These are phyloP conservation scores for Epinotia brunnichana DNA, from an alignment of 2,888 invertebrate genomes.

Conservation along the genomic window DNA sequence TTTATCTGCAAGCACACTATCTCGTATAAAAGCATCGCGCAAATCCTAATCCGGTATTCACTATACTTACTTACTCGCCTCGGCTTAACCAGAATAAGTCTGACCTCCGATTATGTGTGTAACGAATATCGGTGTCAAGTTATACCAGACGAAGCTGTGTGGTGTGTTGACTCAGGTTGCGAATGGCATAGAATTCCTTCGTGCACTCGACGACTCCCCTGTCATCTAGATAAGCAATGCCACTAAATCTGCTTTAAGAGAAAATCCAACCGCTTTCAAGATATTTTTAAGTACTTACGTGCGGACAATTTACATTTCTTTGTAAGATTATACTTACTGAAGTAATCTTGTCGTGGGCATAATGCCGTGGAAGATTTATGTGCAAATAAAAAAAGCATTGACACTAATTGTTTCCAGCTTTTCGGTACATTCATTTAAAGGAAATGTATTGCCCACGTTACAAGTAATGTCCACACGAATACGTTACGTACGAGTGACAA, in stretches of 20 bases:
- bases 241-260: conserved; percentile 34
- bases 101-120: no score
- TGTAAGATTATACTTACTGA: conserved; percentile 4
- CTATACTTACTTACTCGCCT: background rate
- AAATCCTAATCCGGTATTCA: background rate
- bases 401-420: background rate
- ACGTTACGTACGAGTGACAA: no score
- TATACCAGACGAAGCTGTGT: background rate
- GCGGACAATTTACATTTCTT: conserved; percentile 18
- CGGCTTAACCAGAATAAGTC: background rate
- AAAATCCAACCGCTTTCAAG: conserved; percentile 33
- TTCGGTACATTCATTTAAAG: background rate
- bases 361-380: conserved; percentile 13
- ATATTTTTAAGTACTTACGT: conserved; percentile 13
- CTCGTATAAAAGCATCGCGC: background rate
- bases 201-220: conserved; percentile 5
- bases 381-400: conserved; percentile 3
- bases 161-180: background rate
- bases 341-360: background rate
- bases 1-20: conserved; percentile 1
- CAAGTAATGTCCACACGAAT: background rate
- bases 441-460: background rate
- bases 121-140: no score
- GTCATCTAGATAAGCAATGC: conserved; percentile 33
- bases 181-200: conserved; percentile 24